A percentile compares a stretch with the other conserved stretches of the same genome.
These are phyloP conservation scores for Caenorhabditis uteleia DNA, from an alignment of 2,888 invertebrate species.

Conservation along the genomic window DNA sequence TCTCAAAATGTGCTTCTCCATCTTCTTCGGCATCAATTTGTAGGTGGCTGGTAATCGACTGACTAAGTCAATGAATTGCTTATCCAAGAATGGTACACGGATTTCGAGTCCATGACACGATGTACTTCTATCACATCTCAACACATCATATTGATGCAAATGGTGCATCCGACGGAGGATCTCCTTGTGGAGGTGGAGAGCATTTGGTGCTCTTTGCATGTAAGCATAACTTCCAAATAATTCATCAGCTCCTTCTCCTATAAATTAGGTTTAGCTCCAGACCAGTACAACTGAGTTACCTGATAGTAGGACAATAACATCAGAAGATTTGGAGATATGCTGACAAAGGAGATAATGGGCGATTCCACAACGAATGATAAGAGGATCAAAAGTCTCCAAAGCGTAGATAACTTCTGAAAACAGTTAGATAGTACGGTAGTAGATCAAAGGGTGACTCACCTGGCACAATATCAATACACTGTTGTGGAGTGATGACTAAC, in stretches of 20 bases:
- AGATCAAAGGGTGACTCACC: constrained; percentile 33
- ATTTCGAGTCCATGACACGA: constrained; percentile 69
- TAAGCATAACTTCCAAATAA: constrained; percentile 69
- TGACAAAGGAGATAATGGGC: constrained; percentile 67
- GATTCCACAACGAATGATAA: constrained; percentile 68
- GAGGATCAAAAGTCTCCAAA: constrained; percentile 68
- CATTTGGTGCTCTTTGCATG: constrained; percentile 67
- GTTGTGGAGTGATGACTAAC: constrained; percentile 65
- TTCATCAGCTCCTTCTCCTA: constrained; percentile 69
- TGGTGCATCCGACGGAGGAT: constrained; percentile 63
- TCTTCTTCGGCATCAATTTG: constrained; percentile 61
- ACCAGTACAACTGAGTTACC: constrained; percentile 23
- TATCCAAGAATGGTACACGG: constrained; percentile 68
- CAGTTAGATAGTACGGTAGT: background rate
- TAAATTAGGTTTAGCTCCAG: constrained; percentile 5
- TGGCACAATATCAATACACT: constrained; percentile 65
- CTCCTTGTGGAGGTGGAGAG: constrained; percentile 65
- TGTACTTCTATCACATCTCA: constrained; percentile 62
- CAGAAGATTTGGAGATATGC: constrained; percentile 63
- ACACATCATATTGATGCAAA: constrained; percentile 68
- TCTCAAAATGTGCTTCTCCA: constrained; percentile 65
- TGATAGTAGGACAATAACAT: constrained; percentile 68
- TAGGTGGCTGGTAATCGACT: constrained; percentile 63
- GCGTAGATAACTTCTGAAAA: constrained; percentile 67
- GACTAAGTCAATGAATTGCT: constrained; percentile 64